These are phyloP conservation scores for Melanerpes formicivorus DNA, from an alignment of 2,113 vertebrate genomes.

Conservation along the genomic window DNA sequence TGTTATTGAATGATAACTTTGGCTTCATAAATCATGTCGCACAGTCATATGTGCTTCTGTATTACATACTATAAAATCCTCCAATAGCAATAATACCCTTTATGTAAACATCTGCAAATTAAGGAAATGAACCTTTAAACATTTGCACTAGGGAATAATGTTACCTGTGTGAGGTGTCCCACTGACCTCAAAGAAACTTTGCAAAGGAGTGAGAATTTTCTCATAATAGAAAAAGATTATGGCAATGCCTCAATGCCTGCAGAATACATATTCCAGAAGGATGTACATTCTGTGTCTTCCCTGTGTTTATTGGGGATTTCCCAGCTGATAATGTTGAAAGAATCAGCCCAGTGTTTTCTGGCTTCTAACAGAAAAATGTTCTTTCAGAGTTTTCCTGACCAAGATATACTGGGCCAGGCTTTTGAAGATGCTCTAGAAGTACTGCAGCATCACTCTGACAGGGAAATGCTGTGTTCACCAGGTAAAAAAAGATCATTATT, in stretches of 20 bases:
- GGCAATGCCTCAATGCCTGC: not conserved
- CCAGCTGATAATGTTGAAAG: not conserved
- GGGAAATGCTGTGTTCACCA: conserved; percentile 73
- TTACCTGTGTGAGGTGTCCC: not conserved
- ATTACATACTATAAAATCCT: not conserved
- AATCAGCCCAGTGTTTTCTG: not conserved
- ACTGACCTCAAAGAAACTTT: conserved; percentile 8
- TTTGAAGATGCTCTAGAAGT: conserved; percentile 94
- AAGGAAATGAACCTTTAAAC: conserved; percentile 33
- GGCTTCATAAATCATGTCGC: not conserved
- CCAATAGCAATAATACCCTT: not conserved
- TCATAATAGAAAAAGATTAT: not conserved
- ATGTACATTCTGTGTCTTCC: not conserved
- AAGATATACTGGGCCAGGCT: conserved; percentile 86
- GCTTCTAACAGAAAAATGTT: not conserved
- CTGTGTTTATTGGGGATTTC: not conserved
- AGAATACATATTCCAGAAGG: not conserved
- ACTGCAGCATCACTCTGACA: conserved; percentile 87
- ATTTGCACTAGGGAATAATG: not conserved
- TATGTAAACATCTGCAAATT: conserved; percentile 18
- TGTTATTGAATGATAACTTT: not conserved
- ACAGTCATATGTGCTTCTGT: not conserved
- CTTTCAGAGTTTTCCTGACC: conserved; percentile 81
- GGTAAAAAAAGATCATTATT: conserved; percentile 65
- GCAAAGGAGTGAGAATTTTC: conserved; percentile 16